A percentile compares a stretch with the other conserved stretches of the same genome.
Evolutionary conservation across 2,797 vertebrate genomes (phyloP).

Genomic region (Gorsachius magnificus): DNA sequence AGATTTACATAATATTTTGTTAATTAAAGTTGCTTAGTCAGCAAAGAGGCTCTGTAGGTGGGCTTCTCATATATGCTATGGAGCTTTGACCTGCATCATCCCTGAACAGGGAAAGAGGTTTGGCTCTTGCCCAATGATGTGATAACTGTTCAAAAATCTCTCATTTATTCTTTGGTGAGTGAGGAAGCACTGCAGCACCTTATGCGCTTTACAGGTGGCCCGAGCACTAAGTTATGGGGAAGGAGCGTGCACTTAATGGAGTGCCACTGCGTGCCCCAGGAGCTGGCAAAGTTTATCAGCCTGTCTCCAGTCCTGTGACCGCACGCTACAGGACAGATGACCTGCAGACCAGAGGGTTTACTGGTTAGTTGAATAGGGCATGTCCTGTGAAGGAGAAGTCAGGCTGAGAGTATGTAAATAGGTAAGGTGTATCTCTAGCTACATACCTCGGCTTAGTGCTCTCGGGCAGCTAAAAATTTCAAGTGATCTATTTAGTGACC

Average conservation of each 20-base stretch:
- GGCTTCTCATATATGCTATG: background rate
- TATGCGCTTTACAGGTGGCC: background rate
- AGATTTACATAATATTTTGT: background rate
- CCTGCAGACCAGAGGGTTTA: background rate
- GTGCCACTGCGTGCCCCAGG: background rate
- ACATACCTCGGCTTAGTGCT: background rate
- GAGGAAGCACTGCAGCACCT: background rate
- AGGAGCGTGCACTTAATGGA: background rate
- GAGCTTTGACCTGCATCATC: background rate
- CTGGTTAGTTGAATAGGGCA: background rate
- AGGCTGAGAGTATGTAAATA: background rate
- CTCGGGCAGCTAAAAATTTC: background rate
- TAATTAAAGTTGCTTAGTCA: conserved; percentile 21
- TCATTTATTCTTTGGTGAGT: background rate
- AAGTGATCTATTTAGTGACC: background rate
- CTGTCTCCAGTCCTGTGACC: background rate
- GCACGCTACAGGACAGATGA: background rate
- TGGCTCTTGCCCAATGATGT: background rate
- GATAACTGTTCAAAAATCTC: background rate
- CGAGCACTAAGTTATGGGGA: background rate
- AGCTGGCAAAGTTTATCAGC: background rate
- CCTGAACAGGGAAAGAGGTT: background rate
- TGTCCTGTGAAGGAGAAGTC: background rate
- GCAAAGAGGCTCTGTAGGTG: background rate
- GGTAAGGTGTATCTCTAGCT: background rate